A percentile compares a stretch with the other conserved stretches of the same genome.
These are phyloP conservation scores for Drosophila murphyi DNA, from an alignment of 1,140 invertebrate genomes.

Conservation along the genomic window DNA sequence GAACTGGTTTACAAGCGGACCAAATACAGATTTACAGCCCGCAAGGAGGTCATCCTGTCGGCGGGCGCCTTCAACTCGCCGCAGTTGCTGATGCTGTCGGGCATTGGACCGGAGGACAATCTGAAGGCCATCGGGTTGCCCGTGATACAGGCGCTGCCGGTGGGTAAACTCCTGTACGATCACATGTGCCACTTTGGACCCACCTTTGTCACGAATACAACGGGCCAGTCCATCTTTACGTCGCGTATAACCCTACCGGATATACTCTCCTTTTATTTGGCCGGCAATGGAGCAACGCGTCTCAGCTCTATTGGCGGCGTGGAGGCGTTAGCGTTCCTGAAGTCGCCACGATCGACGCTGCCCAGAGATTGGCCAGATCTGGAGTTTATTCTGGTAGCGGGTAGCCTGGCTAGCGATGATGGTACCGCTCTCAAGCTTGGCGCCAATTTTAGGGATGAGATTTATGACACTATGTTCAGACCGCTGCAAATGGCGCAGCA, in stretches of 20 bases:
- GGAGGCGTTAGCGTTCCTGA: constrained; percentile 88
- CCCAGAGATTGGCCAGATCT: constrained; percentile 87
- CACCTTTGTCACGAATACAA: constrained; percentile 86
- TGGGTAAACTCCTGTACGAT: constrained; percentile 90
- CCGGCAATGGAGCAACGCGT: constrained; percentile 85
- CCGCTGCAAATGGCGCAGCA: constrained; percentile 85
- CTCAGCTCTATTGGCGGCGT: constrained; percentile 86
- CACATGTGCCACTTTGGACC: constrained; percentile 89
- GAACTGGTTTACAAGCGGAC: constrained; percentile 86
- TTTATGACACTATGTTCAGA: constrained; percentile 86
- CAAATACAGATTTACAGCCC: constrained; percentile 85
- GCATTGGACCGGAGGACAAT: constrained; percentile 89
- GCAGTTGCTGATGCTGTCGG: constrained; percentile 92
- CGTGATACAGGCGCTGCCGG: constrained; percentile 88
- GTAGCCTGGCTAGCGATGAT: constrained; percentile 88
- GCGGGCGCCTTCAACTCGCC: constrained; percentile 92
- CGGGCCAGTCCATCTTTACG: constrained; percentile 68
- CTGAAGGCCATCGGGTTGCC: constrained; percentile 89
- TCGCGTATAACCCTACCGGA: constrained; percentile 83
- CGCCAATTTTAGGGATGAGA: constrained; percentile 86
- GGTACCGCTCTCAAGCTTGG: constrained; percentile 86
- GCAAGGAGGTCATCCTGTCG: constrained; percentile 89
- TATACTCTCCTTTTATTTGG: constrained; percentile 84
- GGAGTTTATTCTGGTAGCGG: constrained; percentile 86
- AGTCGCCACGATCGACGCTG: constrained; percentile 86